A percentile compares a stretch with the other conserved stretches of the same genome.
Evolutionary conservation across 2,797 vertebrate genomes (phyloP).

Genomic region (Coregonus suidteri): DNA sequence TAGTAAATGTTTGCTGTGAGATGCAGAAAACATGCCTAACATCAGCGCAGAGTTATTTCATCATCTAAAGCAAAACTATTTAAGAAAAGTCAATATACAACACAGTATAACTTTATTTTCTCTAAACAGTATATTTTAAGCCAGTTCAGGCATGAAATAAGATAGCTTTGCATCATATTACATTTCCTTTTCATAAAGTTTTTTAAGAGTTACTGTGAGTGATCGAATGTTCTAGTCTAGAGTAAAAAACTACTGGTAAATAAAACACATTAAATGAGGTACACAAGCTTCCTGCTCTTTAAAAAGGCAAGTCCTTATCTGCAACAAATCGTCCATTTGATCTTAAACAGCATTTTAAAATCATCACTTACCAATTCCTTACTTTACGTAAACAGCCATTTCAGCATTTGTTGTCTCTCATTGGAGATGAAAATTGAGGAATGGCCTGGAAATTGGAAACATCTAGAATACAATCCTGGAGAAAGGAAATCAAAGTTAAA

Average conservation of each 20-base stretch:
- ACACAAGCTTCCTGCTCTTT: constrained; percentile 52
- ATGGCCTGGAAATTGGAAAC: constrained; percentile 81
- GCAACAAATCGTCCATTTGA: constrained; percentile 37
- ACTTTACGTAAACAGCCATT: constrained; percentile 67
- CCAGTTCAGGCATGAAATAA: too few species aligned
- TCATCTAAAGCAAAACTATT: neutral
- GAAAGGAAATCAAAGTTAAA: constrained; percentile 83
- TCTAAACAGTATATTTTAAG: too few species aligned
- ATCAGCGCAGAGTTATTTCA: neutral
- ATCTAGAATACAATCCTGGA: constrained; percentile 74
- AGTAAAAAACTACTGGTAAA: neutral
- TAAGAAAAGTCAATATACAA: neutral
- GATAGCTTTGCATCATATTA: too few species aligned
- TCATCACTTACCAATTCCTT: constrained; percentile 73
- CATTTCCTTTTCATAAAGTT: neutral
- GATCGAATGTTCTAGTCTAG: neutral
- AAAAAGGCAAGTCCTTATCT: constrained; percentile 54
- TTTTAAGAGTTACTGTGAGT: neutral
- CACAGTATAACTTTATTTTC: neutral
- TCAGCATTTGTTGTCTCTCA: constrained; percentile 71
- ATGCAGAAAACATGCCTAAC: neutral
- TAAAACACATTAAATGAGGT: constrained; percentile 26
- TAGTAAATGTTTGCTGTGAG: neutral
- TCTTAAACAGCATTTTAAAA: constrained; percentile 70
- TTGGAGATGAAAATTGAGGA: constrained; percentile 75